phyloP scores from a whole-genome alignment of 2,797 vertebrate species.

The Pseudochaenichthys georgianus region DNA sequence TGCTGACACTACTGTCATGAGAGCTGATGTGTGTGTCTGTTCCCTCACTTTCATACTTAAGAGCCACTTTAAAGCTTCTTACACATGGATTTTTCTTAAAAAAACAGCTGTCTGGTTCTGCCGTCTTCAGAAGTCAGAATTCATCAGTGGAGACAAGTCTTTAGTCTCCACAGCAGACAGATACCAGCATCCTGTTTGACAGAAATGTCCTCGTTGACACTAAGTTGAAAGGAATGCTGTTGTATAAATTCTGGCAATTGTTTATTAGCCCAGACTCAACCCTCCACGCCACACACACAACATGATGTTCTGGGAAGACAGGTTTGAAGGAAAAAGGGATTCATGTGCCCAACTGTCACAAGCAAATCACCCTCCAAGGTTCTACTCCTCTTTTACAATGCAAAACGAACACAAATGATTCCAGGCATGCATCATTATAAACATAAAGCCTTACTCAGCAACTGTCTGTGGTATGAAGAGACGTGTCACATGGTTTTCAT shows the following conservation, averaged over 20 bases:
- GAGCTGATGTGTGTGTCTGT: conserved; percentile 16
- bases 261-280: conserved; percentile 8
- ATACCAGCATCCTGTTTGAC: conserved; percentile 34
- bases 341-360: too few relatives aligned
- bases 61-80: not conserved
- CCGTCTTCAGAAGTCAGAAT: conserved; percentile 14
- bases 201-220: conserved; percentile 41
- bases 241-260: conserved; percentile 30
- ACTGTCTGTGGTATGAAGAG: not conserved
- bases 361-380: not conserved
- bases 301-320: conserved; percentile 34
- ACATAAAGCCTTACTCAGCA: conserved; percentile 5
- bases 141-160: not conserved
- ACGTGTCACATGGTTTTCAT: not conserved
- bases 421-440: not conserved
- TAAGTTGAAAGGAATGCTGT: conserved; percentile 57
- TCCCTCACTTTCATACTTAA: not conserved
- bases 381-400: conserved; percentile 27
- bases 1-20: not conserved
- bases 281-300: conserved; percentile 1
- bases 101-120: not conserved
- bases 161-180: conserved; percentile 3
- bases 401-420: conserved; percentile 5
- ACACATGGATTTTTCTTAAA: not conserved
- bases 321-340: conserved; percentile 25